These are phyloP conservation scores for Pachypsylla venusta DNA, from an alignment of 1,140 invertebrate species.

Conservation along the genomic window DNA sequence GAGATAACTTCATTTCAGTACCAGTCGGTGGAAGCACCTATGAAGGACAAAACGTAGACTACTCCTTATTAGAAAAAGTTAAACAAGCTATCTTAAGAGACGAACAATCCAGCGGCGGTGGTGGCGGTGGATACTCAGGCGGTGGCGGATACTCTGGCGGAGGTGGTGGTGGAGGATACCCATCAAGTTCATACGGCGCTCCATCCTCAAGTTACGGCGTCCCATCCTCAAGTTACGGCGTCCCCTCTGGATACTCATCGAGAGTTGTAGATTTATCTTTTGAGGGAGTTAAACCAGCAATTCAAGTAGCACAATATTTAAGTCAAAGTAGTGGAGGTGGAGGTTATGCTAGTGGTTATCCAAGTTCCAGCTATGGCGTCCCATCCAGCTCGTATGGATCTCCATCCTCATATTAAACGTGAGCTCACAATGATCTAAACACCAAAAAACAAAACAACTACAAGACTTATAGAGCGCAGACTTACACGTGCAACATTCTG, in stretches of 20 bases:
- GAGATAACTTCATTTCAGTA: constrained; percentile 49
- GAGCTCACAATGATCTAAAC: no score
- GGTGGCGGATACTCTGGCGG: constrained; percentile 31
- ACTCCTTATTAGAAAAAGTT: constrained; percentile 58
- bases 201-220: constrained; percentile 39
- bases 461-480: no score
- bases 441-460: no score
- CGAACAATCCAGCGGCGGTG: constrained; percentile 37
- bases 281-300: constrained; percentile 56
- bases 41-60: constrained; percentile 62
- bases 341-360: constrained; percentile 36
- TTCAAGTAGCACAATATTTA: constrained; percentile 56
- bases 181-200: constrained; percentile 32
- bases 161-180: constrained; percentile 29
- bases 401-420: constrained; percentile 29
- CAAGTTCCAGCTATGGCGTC: constrained; percentile 43
- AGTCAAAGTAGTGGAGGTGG: constrained; percentile 32
- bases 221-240: constrained; percentile 35
- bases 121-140: constrained; percentile 19
- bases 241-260: constrained; percentile 34
- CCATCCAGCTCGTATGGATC: constrained; percentile 39
- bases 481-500: no score
- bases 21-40: constrained; percentile 52
- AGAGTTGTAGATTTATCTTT: constrained; percentile 57
- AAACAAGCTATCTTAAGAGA: constrained; percentile 64